phyloP scores from a whole-genome alignment of 2,888 invertebrate species.

The Agrochola lota region DNA sequence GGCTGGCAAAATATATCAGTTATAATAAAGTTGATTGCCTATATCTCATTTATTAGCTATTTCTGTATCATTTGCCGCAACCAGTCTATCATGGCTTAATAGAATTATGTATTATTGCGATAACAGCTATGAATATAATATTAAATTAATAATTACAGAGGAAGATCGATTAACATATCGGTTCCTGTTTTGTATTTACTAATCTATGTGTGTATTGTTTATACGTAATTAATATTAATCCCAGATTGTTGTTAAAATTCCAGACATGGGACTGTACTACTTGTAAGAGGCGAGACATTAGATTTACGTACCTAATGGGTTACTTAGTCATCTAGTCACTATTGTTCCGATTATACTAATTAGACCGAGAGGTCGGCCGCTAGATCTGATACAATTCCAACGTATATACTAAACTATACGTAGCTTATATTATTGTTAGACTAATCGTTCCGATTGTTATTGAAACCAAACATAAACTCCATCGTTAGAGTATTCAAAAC shows the following conservation, averaged over 20 bases:
- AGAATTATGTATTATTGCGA: conserved; percentile 73
- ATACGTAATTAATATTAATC: conserved; percentile 38
- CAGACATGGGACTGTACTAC: conserved; percentile 54
- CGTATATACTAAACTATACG: conserved; percentile 4
- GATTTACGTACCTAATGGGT: background rate
- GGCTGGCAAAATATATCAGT: background rate
- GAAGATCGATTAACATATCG: conserved; percentile 58
- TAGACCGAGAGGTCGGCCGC: conserved; percentile 13
- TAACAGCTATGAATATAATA: conserved; percentile 44
- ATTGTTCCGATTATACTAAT: conserved; percentile 24
- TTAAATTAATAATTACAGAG: conserved; percentile 48
- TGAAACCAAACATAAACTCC: conserved; percentile 38
- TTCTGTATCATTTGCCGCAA: conserved; percentile 64
- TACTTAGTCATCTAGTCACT: conserved; percentile 13
- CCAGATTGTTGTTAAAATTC: conserved; percentile 57
- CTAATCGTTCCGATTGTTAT: conserved; percentile 33
- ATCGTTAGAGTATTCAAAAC: conserved; percentile 29
- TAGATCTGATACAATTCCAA: conserved; percentile 23
- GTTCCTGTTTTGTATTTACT: conserved; percentile 62
- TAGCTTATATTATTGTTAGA: conserved; percentile 34
- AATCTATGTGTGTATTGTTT: conserved; percentile 58
- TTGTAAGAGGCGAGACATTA: background rate
- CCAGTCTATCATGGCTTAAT: conserved; percentile 85
- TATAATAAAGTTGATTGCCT: background rate
- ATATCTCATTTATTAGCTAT: conserved; percentile 30